Evolutionary conservation across 2,113 vertebrate species (phyloP).

Genomic region (Irena cyanogastra): DNA sequence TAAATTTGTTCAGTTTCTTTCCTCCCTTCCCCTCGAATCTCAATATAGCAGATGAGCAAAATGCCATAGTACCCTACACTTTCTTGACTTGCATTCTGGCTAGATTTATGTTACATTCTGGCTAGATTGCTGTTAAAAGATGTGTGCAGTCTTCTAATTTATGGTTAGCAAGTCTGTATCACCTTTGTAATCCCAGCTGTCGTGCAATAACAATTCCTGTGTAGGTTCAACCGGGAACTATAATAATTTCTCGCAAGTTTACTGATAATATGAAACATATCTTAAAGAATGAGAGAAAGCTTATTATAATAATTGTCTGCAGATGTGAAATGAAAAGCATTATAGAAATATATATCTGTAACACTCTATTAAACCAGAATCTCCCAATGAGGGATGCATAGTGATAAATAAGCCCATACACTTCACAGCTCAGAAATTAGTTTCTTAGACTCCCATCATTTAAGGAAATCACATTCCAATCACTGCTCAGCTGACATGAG

Average conservation of each 20-base stretch:
- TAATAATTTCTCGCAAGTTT: neutral
- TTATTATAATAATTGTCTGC: constrained; percentile 27
- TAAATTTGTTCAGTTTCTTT: neutral
- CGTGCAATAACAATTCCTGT: neutral
- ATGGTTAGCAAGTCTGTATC: neutral
- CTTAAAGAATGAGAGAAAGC: neutral
- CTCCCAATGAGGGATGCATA: neutral
- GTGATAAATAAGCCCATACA: neutral
- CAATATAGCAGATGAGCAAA: neutral
- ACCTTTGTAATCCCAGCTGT: neutral
- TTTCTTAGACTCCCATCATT: constrained; percentile 4
- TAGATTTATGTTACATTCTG: neutral
- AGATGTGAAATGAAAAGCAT: constrained; percentile 18
- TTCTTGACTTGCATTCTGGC: neutral
- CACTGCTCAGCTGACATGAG: constrained; percentile 24
- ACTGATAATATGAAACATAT: neutral
- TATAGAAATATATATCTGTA: neutral
- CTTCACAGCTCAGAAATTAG: constrained; percentile 15
- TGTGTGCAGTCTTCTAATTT: neutral
- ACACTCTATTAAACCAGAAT: constrained; percentile 3
- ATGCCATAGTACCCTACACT: neutral
- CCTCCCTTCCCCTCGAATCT: neutral
- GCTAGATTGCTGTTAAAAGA: neutral
- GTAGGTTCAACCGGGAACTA: neutral
- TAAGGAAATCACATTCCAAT: constrained; percentile 27